Base-by-base conservation (phyloP, 2,113 vertebrate species). In the Rhynchomys soricoides region DNA sequence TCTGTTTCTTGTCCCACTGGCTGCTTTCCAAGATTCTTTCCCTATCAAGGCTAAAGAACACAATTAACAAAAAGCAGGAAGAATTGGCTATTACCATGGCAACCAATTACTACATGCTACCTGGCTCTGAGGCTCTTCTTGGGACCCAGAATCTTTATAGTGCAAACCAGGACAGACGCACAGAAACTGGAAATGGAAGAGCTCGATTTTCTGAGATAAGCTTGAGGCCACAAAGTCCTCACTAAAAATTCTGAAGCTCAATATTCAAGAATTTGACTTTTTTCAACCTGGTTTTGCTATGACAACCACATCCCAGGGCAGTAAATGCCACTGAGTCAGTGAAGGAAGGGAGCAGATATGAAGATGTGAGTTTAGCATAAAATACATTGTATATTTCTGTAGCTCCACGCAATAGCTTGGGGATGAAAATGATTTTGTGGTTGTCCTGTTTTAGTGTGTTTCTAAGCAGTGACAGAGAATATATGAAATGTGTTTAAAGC, bases 381-480 rank as follows among this genome's bases (percentile, higher is more conserved):
- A 70, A 91, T 55, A 15, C 66, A 50, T 66, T 73, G 52, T 59
- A 82, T 19, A 29, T 9, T 88, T 13, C 22, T 68, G 3, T 73
- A 83, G 26, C 37, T 31, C 64, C 40, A 21, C 94, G 95, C 52
- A 77, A 45, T 79, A 90, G 43, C 29, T 93, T 91, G 7, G 45
- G 79, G 59, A 50, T 73, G 59, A 93, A 93, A 88, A 74, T 45
- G n/a, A 7, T 90, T 90, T 92, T 29, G 73, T 81, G 71, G 71
- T 43, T 48, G 85, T 93, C 59, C 40, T 26, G 70, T 94, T 71
- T 74, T 93, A 86, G 73, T 95, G n/a, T 78, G 79, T 93, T 81
- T 40, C 55, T 92, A 94, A 77, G 74, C 70, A 85, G 21, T 48
- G 5, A 29, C 73, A n/a, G 6, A 86, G 15, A 90, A 95, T 74